These are phyloP conservation scores for Montipora capricornis DNA, from an alignment of 64 coral and sea anemone genomes.

Conservation along the genomic window DNA sequence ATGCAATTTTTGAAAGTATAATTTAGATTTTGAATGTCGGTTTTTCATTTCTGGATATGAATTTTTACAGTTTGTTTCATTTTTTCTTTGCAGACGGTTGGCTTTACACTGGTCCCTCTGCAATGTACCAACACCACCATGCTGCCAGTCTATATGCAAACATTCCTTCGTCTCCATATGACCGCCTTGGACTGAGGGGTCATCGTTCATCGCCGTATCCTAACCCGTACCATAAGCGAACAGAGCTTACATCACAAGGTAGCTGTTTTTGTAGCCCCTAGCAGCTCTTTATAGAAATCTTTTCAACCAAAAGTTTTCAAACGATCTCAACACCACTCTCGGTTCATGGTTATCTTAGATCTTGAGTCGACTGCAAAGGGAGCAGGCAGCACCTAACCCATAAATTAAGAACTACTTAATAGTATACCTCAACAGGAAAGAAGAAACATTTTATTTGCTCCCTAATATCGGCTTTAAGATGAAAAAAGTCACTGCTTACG, in stretches of 20 bases:
- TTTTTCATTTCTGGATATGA: not conserved
- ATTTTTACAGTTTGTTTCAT: not conserved
- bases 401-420: not conserved
- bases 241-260: conserved; percentile 82
- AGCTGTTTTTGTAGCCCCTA: not conserved
- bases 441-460: no score
- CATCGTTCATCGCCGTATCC: conserved; percentile 87
- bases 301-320: no score
- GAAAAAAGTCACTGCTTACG: no score
- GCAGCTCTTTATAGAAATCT: no score
- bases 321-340: no score
- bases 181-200: conserved; percentile 75
- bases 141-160: conserved; percentile 69
- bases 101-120: conserved; percentile 77
- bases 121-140: conserved; percentile 83
- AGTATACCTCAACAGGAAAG: no score
- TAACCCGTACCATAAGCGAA: conserved; percentile 86
- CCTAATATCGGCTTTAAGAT: no score
- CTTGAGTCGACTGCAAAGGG: no score
- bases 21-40: no score
- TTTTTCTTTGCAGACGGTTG: conserved; percentile 78
- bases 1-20: no score
- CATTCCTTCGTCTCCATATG: conserved; percentile 83
- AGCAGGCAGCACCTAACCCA: not conserved
- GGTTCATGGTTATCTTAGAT: no score